These are phyloP conservation scores for Hippopotamus amphibius DNA, from an alignment of 2,113 vertebrate genomes.

Conservation along the genomic window DNA sequence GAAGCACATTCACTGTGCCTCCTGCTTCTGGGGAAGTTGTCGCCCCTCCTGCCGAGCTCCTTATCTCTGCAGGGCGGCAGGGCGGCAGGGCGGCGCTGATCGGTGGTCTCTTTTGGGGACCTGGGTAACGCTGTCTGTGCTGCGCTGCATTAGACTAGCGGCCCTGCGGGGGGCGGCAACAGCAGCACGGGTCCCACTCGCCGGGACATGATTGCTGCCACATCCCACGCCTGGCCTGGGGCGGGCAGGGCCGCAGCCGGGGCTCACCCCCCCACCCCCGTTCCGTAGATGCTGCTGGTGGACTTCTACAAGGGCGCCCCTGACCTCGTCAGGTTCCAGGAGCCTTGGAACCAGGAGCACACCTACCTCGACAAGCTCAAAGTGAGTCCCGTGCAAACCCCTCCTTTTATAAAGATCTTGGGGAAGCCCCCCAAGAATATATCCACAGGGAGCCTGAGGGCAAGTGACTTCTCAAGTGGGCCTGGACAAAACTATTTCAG, in stretches of 20 bases:
- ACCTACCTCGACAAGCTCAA: conserved; percentile 97
- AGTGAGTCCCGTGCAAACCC: conserved; percentile 81
- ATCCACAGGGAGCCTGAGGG: neutral
- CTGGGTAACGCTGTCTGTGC: neutral
- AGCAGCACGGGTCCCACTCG: too few relatives aligned
- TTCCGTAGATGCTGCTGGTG: conserved; percentile 92
- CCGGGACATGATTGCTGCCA: too few relatives aligned
- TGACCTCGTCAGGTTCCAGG: conserved; percentile 94
- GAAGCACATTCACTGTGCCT: rapidly evolving
- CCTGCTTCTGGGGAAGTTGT: too few relatives aligned
- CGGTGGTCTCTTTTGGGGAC: neutral
- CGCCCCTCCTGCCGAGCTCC: neutral
- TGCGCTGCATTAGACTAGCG: neutral
- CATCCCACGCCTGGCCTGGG: neutral
- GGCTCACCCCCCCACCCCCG: neutral
- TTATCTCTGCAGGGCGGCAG: neutral
- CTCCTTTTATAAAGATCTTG: neutral
- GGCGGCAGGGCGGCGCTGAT: neutral
- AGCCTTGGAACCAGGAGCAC: conserved; percentile 94
- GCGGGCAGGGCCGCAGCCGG: rapidly evolving
- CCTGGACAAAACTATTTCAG: neutral
- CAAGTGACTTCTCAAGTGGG: neutral
- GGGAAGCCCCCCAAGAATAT: neutral
- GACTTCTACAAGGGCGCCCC: conserved; percentile 96
- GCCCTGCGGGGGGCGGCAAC: rapidly evolving